A percentile compares a stretch with the other conserved stretches of the same genome.
phyloP scores from a whole-genome alignment of 2,113 vertebrate species.

The Cynopterus brachyotis region DNA sequence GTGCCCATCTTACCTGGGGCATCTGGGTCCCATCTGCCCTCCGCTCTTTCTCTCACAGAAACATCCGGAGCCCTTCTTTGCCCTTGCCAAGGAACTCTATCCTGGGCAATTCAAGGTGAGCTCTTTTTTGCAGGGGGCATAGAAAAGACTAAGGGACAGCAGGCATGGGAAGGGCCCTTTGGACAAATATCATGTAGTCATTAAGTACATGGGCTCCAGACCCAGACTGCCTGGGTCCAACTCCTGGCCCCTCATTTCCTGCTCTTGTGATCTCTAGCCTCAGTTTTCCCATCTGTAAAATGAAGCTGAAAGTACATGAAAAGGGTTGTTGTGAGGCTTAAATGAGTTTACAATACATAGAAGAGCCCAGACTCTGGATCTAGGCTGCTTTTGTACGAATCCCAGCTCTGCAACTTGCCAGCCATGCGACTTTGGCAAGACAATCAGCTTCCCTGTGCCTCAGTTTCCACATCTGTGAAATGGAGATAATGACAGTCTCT shows the following conservation, averaged over 20 bases:
- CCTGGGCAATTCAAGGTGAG: conserved; percentile 95
- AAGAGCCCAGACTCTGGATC: not conserved
- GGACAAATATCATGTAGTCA: not conserved
- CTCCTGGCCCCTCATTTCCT: not conserved
- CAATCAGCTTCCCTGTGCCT: not conserved
- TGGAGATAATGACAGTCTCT: not conserved
- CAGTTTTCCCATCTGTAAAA: not conserved
- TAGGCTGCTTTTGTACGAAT: not conserved
- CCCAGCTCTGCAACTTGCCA: not conserved
- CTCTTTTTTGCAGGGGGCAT: not conserved
- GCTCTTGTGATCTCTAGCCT: not conserved
- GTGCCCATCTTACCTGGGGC: not conserved
- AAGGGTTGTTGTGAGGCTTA: not conserved
- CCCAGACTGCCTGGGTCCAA: not conserved
- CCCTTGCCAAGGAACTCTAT: conserved; percentile 92
- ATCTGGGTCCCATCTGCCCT: not conserved
- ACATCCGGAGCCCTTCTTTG: conserved; percentile 95
- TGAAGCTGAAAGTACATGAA: not conserved
- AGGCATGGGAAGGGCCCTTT: not conserved
- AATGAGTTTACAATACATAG: not conserved
- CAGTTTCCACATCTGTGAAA: not conserved
- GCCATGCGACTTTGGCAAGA: not conserved
- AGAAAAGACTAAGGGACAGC: not conserved
- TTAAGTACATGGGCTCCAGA: not conserved
- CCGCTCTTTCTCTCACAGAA: conserved; percentile 80